Evolutionary conservation across 2,888 invertebrate species (phyloP).

Genomic region (Cheilosia impressa): DNA sequence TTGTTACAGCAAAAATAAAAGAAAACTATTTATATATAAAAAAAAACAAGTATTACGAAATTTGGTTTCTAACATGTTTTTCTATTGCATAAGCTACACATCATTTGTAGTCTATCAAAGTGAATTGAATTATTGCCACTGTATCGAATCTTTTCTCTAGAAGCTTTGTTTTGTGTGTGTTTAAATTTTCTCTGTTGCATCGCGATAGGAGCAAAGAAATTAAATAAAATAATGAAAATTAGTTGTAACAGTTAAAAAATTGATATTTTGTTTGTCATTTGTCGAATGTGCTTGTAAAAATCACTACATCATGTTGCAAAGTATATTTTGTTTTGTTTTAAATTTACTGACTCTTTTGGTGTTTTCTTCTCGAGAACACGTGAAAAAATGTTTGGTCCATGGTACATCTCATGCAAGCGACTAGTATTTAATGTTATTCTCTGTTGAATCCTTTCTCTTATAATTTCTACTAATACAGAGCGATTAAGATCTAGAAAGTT

Average conservation of each 20-base stretch:
- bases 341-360: background rate
- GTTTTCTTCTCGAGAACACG: background rate
- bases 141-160: conserved; percentile 11
- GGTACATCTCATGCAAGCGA: conserved; percentile 23
- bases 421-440: background rate
- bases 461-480: conserved; percentile 6
- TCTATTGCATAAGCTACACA: conserved; percentile 2
- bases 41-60: conserved; percentile 15
- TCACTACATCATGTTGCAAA: conserved; percentile 9
- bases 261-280: conserved; percentile 10
- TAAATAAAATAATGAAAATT: background rate
- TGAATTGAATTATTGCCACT: background rate
- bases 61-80: conserved; percentile 18
- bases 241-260: background rate
- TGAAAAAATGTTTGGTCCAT: background rate
- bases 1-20: conserved; percentile 9
- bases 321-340: background rate
- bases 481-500: background rate
- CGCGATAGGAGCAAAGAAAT: background rate
- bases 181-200: conserved; percentile 25
- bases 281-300: conserved; percentile 43
- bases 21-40: conserved; percentile 6
- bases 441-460: background rate
- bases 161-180: conserved; percentile 47
- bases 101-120: conserved; percentile 14